phyloP scores from a whole-genome alignment of 2,888 invertebrate genomes.

The Sipunculus nudus region DNA sequence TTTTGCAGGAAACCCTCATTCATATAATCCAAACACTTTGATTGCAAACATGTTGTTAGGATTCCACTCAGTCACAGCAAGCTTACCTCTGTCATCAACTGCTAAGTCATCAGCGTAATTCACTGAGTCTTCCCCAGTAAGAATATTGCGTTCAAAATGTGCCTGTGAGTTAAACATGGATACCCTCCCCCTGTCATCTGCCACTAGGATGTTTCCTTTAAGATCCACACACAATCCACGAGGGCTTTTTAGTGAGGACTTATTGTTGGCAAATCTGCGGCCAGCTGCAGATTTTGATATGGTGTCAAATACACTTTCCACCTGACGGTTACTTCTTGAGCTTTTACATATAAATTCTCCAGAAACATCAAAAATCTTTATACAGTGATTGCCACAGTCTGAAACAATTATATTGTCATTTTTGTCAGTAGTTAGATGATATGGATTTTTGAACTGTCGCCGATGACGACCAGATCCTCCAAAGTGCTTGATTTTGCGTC shows the following conservation, averaged over 20 bases:
- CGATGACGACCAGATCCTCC: conserved; percentile 89
- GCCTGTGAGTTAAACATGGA: conserved; percentile 34
- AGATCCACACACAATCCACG: conserved; percentile 98
- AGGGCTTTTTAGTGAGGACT: conserved; percentile 97
- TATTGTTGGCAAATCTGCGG: too few relatives aligned
- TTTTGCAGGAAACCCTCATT: too few relatives aligned
- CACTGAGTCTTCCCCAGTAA: conserved; percentile 36
- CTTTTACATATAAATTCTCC: too few relatives aligned
- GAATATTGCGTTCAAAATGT: conserved; percentile 31
- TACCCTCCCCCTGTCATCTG: conserved; percentile 71
- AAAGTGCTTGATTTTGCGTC: conserved; percentile 89
- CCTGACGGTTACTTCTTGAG: too few relatives aligned
- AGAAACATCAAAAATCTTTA: too few relatives aligned
- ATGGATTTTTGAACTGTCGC: conserved; percentile 97
- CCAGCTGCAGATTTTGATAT: too few relatives aligned
- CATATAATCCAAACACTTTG: conserved; percentile 30
- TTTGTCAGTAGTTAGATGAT: conserved; percentile 96
- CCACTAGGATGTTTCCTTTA: conserved; percentile 98
- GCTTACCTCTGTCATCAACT: conserved; percentile 8
- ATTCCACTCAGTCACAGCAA: conserved; percentile 36
- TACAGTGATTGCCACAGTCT: conserved; percentile 96
- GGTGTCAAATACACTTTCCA: too few relatives aligned
- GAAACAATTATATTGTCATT: conserved; percentile 93
- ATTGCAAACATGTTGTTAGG: conserved; percentile 34
- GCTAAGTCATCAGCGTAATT: conserved; percentile 34